Base-by-base conservation (phyloP, 2,113 vertebrate genomes). In the Myotis brandtii region DNA sequence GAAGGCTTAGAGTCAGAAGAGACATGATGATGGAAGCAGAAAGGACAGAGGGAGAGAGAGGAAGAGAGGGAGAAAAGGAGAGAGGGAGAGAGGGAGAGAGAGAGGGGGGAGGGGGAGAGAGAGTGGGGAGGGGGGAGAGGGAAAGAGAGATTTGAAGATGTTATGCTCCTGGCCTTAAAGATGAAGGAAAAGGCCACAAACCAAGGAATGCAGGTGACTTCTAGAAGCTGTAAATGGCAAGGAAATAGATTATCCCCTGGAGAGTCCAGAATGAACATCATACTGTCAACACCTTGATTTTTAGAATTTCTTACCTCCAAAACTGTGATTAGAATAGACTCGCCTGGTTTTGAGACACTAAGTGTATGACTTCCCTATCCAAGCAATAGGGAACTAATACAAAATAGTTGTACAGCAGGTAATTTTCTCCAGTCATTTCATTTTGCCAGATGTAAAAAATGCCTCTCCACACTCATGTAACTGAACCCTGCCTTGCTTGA, bases 271-370 rank as follows among this genome's bases (percentile, higher is more conserved):
- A 91, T 23, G 25, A 75, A 27, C 2, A 23, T 79, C 56, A 56
- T 9, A 62, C 0, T 76, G 18, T 9, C 25, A 18, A 40, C 3
- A 40, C 12, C 10, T 88, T 64, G 13, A 66, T 79, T 92, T 92
- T 91, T 64, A 92, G 83, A 83, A 77, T 20, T 84, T 91, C 30
- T 87, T 46, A 87, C 34, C 40, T 91, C 23, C 34, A 46, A 77
- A 77, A 87, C 8, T 46, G 12, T 40, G 72, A 83, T 10, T 14
- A 69, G 40, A 56, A 40, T 80, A 81, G 18, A 80, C 73, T 67
- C 69, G 6, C 40, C 23, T 43, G 87, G 25, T 27, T 91, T 82
- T 82, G 67, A 75, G 54, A 34, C 32, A 43, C 10, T 43, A n/a
- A 17, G 34, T 69, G 23, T 88, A 14, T 76, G 20, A 46, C 77